Percentiles rank a stretch among this genome's conserved stretches.
phyloP scores from a whole-genome alignment of 2,797 vertebrate species.

The Bradypodion ventrale region DNA sequence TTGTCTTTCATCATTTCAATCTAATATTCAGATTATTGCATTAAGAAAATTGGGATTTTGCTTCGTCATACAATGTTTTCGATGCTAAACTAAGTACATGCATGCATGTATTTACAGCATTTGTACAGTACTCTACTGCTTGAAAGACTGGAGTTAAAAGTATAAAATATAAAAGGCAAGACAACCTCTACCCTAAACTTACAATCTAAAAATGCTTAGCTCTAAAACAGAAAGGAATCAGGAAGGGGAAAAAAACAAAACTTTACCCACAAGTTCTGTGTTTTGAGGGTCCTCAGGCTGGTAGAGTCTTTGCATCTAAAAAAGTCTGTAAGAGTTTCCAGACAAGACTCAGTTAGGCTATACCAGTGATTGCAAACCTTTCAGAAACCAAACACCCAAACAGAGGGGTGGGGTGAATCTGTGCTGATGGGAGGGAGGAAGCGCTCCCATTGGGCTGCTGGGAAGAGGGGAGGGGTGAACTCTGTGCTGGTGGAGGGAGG shows the following conservation, averaged over 20 bases:
- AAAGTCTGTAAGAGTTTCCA: too few relatives aligned
- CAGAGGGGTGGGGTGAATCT: too few relatives aligned
- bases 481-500: too few relatives aligned
- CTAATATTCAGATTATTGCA: constrained; percentile 30
- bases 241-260: not conserved
- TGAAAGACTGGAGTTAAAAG: not conserved
- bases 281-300: not conserved
- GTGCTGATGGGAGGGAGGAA: too few relatives aligned
- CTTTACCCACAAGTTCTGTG: not conserved
- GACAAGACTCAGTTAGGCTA: too few relatives aligned
- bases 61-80: constrained; percentile 33
- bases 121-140: not conserved
- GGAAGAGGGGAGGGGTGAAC: too few relatives aligned
- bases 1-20: constrained; percentile 23
- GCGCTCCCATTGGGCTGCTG: too few relatives aligned
- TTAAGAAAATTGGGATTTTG: constrained; percentile 40
- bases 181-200: not conserved
- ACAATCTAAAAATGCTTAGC: not conserved
- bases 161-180: not conserved
- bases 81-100: constrained; percentile 31
- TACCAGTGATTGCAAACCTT: too few relatives aligned
- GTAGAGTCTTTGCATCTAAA: not conserved
- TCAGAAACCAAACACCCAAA: too few relatives aligned
- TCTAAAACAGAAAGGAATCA: not conserved
- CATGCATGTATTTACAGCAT: not conserved